A percentile compares a stretch with the other conserved stretches of the same genome.
phyloP scores from a whole-genome alignment of 2,888 invertebrate genomes.

The Sialis lutaria region DNA sequence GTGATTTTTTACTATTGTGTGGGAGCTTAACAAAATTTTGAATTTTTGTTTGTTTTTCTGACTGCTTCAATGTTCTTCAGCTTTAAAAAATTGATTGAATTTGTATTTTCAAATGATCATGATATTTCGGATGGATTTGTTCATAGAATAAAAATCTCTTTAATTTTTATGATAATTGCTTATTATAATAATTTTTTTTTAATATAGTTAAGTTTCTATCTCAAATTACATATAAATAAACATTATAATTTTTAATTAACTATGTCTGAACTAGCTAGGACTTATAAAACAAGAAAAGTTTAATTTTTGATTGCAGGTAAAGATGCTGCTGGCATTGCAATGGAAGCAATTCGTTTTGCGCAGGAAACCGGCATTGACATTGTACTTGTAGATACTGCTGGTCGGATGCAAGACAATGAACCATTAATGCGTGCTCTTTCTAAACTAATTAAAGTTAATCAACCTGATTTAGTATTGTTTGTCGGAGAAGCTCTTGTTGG shows the following conservation, averaged over 20 bases:
- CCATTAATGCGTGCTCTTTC: constrained; percentile 96
- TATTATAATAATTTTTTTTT: not conserved
- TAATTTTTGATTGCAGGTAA: constrained; percentile 38
- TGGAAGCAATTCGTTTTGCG: constrained; percentile 88
- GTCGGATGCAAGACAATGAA: constrained; percentile 99
- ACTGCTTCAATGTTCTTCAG: no score
- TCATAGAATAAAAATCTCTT: not conserved
- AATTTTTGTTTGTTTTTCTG: no score
- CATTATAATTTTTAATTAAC: no score
- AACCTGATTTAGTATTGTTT: constrained; percentile 95
- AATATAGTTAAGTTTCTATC: not conserved
- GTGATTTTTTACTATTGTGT: no score
- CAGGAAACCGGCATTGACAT: constrained; percentile 69
- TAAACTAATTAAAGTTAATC: constrained; percentile 93
- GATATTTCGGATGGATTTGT: not conserved
- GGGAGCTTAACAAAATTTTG: no score
- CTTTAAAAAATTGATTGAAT: no score
- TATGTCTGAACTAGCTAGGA: no score
- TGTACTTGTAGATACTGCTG: constrained; percentile 96
- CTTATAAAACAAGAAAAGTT: constrained; percentile 1
- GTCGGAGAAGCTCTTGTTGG: constrained; percentile 99
- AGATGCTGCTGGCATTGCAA: constrained; percentile 95
- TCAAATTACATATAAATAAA: not conserved
- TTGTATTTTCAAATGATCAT: no score
- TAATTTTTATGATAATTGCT: not conserved